Base-by-base conservation (phyloP, 2,113 vertebrate genomes). In the Mesitornis unicolor region DNA sequence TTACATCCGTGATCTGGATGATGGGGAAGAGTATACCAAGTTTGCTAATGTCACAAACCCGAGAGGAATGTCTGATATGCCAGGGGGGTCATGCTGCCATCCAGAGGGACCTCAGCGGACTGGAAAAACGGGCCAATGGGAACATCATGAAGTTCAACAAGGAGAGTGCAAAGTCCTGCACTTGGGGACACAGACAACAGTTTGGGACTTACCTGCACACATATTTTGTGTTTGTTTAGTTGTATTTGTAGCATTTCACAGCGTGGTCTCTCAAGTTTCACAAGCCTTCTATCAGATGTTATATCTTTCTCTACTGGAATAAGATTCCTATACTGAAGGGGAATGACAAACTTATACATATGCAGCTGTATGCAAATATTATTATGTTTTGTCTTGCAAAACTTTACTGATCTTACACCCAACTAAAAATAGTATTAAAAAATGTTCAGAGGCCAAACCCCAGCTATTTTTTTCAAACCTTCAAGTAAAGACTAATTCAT, bases 171-270 rank as follows among this genome's bases (percentile, higher is more conserved):
- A 43, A 64, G 28, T n/a, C 10, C 17, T 63, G 1, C 6, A 73
- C 38, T 60, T 77, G 64, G 26, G 1, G 28, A 17, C 8, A 24
- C 0, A 0, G 40, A 20, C 16, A 36, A 48, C 67, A 33, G 2
- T 71, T 80, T 69, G 45, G n/a, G 36, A 45, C 31, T 67, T 51
- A 15, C 10, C 5, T 16, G 25, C 24, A 29, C 43, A 33, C 5
- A 45, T 36, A 83, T 80, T 84, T 83, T 65, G 10, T 45, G n/a
- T 54, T 89, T 82, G 11, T 75, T 93, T 84, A 31, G 10, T 61
- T 75, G 22, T 59, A n/a, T 84, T 74, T 74, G n/a, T 70, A 45
- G 10, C 80, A 20, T 89, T 91, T 84, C 45, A 77, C 50, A 63
- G 29, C 40, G 28, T 4, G 13, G 20, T 74, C 29, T 91, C 16